Evolutionary conservation across 2,888 invertebrate species (phyloP).

Genomic region (Panopea generosa): DNA sequence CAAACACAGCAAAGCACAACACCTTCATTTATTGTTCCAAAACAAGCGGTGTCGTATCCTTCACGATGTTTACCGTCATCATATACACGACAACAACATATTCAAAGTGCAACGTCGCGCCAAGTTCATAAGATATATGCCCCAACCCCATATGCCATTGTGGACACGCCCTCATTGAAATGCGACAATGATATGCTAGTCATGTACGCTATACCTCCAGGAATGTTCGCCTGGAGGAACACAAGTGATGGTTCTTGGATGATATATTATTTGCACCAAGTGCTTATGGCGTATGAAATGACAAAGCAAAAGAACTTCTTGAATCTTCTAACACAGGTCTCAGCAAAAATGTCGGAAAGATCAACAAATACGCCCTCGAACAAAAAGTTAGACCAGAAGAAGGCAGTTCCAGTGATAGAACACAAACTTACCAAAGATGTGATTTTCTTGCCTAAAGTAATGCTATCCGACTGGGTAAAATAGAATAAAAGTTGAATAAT

Average conservation of each 20-base stretch:
- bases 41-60: too few relatives aligned
- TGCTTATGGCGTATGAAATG: constrained; percentile 46
- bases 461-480: constrained; percentile 13
- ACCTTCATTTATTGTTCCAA: background rate
- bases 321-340: constrained; percentile 44
- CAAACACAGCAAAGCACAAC: too few relatives aligned
- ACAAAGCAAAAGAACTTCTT: constrained; percentile 35
- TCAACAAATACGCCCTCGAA: constrained; percentile 39
- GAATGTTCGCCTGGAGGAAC: constrained; percentile 57
- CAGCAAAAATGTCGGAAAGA: constrained; percentile 34
- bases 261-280: constrained; percentile 52
- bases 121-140: constrained; percentile 2
- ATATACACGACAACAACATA: too few relatives aligned
- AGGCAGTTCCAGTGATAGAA: constrained; percentile 56
- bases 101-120: too few relatives aligned
- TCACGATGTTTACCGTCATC: too few relatives aligned
- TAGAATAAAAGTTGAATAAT: too few relatives aligned
- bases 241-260: constrained; percentile 56
- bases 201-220: constrained; percentile 58
- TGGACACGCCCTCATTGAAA: constrained; percentile 43
- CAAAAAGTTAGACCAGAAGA: constrained; percentile 31
- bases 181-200: constrained; percentile 59
- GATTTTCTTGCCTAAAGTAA: constrained; percentile 38
- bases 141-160: constrained; percentile 23
- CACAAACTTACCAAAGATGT: constrained; percentile 55